Conservation (phyloP, 1,140 invertebrate genomes). For the Chrysomallon squamiferum region DNA sequence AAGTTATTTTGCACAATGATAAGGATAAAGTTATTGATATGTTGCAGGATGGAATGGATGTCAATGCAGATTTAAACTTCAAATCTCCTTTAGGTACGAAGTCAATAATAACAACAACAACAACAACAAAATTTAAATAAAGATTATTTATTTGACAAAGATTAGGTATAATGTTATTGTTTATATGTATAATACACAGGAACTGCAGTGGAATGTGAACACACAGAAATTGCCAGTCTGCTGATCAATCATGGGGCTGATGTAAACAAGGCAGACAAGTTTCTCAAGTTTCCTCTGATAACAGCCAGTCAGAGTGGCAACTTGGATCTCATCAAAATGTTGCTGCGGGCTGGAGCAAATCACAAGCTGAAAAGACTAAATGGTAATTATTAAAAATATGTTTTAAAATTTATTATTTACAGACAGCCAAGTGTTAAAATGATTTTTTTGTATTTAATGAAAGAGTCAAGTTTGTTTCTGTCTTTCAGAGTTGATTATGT, state of each 20-base stretch:
- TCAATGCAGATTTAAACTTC: conserved; percentile 3
- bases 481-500: no score
- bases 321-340: not conserved
- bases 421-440: no score
- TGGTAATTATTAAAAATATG: not conserved
- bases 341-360: not conserved
- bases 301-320: not conserved
- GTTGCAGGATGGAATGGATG: not conserved
- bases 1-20: not conserved
- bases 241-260: not conserved
- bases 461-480: no score
- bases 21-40: not conserved
- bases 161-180: no score
- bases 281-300: conserved; percentile 2
- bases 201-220: not conserved
- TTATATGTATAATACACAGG: not conserved
- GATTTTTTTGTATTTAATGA: no score
- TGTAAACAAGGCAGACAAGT: not conserved
- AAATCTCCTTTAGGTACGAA: conserved; percentile 1
- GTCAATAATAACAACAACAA: not conserved
- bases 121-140: no score
- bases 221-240: not conserved
- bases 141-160: no score
- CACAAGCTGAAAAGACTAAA: conserved; percentile 2
- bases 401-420: not conserved